phyloP scores from a whole-genome alignment of 1,140 invertebrate species.

The Ceratosolen solmsi region DNA sequence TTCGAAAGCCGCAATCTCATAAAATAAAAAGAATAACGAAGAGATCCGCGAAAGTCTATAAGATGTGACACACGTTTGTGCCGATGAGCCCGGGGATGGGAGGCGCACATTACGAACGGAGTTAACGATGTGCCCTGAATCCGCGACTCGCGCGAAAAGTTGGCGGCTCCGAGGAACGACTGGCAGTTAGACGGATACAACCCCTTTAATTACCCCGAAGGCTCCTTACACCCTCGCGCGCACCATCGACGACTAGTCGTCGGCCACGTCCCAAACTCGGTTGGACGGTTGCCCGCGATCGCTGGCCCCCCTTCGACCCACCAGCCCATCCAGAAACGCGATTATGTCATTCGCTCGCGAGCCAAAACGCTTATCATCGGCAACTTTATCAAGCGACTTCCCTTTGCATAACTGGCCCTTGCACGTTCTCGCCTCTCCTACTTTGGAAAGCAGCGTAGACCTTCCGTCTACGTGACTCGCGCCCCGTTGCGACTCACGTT shows the following conservation, averaged over 20 bases:
- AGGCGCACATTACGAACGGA: neutral
- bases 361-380: constrained; percentile 34
- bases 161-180: constrained; percentile 9
- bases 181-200: constrained; percentile 61
- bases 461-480: neutral
- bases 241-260: constrained; percentile 11
- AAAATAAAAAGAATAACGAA: no score
- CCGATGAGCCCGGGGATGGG: no score
- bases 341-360: constrained; percentile 58
- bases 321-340: constrained; percentile 47
- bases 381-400: neutral
- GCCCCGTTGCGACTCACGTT: no score
- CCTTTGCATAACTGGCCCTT: neutral
- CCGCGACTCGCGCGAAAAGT: neutral
- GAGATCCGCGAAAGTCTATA: no score
- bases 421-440: neutral
- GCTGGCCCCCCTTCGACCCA: neutral
- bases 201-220: constrained; percentile 37
- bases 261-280: constrained; percentile 49
- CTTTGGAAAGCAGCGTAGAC: neutral
- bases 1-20: no score
- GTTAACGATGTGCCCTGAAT: neutral
- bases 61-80: no score
- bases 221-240: constrained; percentile 20
- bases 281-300: constrained; percentile 32